Base-by-base conservation (phyloP, 2,888 invertebrate genomes). In the Bombylius major region DNA sequence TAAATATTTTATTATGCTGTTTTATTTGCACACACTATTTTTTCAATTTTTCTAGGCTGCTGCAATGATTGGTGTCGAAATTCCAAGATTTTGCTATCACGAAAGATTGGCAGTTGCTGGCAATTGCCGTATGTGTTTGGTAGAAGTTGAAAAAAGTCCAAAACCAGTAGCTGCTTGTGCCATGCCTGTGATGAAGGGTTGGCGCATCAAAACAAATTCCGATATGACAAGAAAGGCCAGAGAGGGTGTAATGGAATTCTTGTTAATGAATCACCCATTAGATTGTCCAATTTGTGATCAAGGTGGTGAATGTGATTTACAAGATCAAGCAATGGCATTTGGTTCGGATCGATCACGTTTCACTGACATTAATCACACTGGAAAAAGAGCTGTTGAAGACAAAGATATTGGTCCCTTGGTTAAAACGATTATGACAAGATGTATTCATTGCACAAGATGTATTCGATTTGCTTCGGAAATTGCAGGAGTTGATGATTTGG, bases 111-210 rank as follows among this genome's bases (percentile, higher is more conserved):
- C 98, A 6, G 91, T 99, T 39, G 99, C 99, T 62, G 99, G 99
- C 50, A 99, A 99, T 77, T 99, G 98, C 70, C 83, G 99, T 61
- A 99, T 99, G 99, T 99, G 99, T 76, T 79, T 99, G 36, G 99
- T 99, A 0, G 99, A 99, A 76, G 96, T 99, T 12, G 99, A 99
- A 72, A 97, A 93, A 72, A 93, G 96, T 47, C 88, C 95, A 3
- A 96, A 99, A 79, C 98, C 98, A 0, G 91, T 96, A 0, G 99
- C 99, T 9, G 96, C 98, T 1, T 99, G 99, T 75, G 99, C 99
- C 13, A 99, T 99, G 98, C 99, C 99, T 0, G 98, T 99, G 0
- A 96, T 99, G 97, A 98, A 98, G 75, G 99, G 98, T n/a, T 94
- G 93, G 99, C 83, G 89, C 62, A 85, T 99, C 31, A 98, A 98